Percentiles rank a stretch among this genome's conserved stretches.
phyloP scores from a whole-genome alignment of 2,888 invertebrate genomes.

The Dione juno region DNA sequence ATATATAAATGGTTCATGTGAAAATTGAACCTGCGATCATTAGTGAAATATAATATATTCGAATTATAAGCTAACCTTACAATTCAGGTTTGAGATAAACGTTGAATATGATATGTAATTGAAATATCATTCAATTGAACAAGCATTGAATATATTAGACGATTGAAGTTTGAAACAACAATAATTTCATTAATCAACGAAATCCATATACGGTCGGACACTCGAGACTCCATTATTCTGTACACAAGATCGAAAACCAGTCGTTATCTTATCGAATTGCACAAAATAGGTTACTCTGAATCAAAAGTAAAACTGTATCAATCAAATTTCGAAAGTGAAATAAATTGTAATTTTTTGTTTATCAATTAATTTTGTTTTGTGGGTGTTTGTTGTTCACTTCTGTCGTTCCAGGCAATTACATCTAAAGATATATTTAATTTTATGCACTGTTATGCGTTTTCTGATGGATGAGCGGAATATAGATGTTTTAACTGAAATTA shows the following conservation, averaged over 20 bases:
- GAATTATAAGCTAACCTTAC: not conserved
- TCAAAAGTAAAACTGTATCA: conserved; percentile 41
- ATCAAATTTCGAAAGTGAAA: conserved; percentile 42
- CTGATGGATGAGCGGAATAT: not conserved
- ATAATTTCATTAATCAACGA: conserved; percentile 38
- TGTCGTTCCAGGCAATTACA: conserved; percentile 29
- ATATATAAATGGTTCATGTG: not conserved
- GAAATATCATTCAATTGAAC: conserved; percentile 23
- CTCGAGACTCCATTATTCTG: conserved; percentile 9
- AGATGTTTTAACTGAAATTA: conserved; percentile 2
- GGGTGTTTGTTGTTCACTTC: conserved; percentile 36
- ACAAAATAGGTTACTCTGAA: conserved; percentile 39
- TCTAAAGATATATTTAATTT: conserved; percentile 20
- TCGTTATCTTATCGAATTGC: conserved; percentile 37
- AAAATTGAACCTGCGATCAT: not conserved
- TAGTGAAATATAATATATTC: conserved; percentile 1
- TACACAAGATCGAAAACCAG: conserved; percentile 29
- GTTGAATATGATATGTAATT: conserved; percentile 15
- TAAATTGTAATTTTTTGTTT: conserved; percentile 35
- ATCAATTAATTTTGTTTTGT: conserved; percentile 36
- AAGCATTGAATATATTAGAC: conserved; percentile 21
- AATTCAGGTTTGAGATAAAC: conserved; percentile 3
- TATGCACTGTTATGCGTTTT: conserved; percentile 1
- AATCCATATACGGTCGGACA: conserved; percentile 32
- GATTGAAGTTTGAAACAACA: conserved; percentile 32